Conservation (phyloP, 2,113 vertebrate species). For the Rhizomys pruinosus region DNA sequence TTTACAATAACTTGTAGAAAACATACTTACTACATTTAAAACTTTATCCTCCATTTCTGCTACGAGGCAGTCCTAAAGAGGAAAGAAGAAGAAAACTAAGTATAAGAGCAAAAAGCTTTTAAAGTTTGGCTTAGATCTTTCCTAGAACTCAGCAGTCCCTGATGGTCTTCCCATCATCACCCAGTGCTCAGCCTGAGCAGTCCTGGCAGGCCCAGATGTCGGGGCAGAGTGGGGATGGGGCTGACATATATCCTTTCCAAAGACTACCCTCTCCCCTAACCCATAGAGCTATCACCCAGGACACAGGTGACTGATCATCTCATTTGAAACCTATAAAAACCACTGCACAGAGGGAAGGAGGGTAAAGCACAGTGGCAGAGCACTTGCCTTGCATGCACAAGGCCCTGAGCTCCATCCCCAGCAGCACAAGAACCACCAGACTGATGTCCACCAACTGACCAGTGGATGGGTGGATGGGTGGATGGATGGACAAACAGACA, state of each 20-base stretch:
- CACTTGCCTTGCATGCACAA: not conserved
- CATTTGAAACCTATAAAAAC: not conserved
- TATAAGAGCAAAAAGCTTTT: not conserved
- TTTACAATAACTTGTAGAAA: conserved; percentile 42
- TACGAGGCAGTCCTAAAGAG: conserved; percentile 93
- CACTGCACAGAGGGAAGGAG: too few relatives aligned
- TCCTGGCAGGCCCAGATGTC: rapidly evolving
- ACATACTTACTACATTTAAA: conserved; percentile 94
- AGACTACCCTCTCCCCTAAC: not conserved
- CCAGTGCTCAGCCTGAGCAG: too few relatives aligned
- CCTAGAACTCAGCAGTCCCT: not conserved
- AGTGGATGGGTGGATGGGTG: too few relatives aligned
- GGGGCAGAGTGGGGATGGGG: not conserved
- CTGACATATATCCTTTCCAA: not conserved
- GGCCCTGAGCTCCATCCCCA: not conserved
- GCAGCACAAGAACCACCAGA: not conserved
- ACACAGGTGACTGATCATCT: not conserved
- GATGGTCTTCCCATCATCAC: rapidly evolving
- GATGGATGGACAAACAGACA: too few relatives aligned
- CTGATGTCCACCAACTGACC: not conserved
- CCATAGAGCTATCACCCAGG: not conserved
- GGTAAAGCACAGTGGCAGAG: not conserved
- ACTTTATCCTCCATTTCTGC: conserved; percentile 99
- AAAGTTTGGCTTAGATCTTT: not conserved
- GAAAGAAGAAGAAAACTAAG: conserved; percentile 46